Evolutionary conservation across 2,888 invertebrate genomes (phyloP).

Genomic region (Caenorhabditis becei): DNA sequence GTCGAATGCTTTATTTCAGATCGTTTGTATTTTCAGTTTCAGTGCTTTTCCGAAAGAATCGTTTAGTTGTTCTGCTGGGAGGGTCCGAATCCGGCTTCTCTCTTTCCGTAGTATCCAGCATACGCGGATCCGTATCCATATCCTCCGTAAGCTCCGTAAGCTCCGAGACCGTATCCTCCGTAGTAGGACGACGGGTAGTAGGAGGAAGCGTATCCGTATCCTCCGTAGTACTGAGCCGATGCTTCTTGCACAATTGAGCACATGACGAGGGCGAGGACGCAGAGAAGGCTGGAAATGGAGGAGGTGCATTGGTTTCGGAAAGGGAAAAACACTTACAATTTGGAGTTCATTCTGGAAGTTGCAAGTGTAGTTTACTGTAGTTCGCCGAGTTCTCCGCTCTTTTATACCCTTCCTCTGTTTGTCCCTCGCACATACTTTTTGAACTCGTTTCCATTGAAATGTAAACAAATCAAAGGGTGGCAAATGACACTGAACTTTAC

Average conservation of each 20-base stretch:
- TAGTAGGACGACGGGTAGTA: conserved; percentile 21
- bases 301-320: no score
- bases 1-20: conserved; percentile 4
- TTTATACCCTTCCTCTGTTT: not conserved
- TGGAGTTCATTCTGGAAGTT: conserved; percentile 17
- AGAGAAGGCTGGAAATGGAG: conserved; percentile 15
- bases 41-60: no score
- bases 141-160: conserved; percentile 13
- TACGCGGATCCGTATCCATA: conserved; percentile 27
- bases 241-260: conserved; percentile 20
- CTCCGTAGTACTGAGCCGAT: conserved; percentile 12
- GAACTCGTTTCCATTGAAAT: conserved; percentile 2
- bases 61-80: not conserved
- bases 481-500: not conserved
- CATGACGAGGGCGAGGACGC: conserved; percentile 23
- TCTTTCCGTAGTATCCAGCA: conserved; percentile 25
- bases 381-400: not conserved
- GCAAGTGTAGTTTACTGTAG: not conserved
- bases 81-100: conserved; percentile 20
- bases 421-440: conserved; percentile 3
- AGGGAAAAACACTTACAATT: conserved; percentile 17
- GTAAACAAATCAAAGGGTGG: not conserved
- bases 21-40: conserved; percentile 1
- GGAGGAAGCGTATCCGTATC: conserved; percentile 25
- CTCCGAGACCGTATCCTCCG: conserved; percentile 21